A percentile compares a stretch with the other conserved stretches of the same genome.
Evolutionary conservation across 1,140 invertebrate species (phyloP).

Genomic region (Zaprionus ornatus): DNA sequence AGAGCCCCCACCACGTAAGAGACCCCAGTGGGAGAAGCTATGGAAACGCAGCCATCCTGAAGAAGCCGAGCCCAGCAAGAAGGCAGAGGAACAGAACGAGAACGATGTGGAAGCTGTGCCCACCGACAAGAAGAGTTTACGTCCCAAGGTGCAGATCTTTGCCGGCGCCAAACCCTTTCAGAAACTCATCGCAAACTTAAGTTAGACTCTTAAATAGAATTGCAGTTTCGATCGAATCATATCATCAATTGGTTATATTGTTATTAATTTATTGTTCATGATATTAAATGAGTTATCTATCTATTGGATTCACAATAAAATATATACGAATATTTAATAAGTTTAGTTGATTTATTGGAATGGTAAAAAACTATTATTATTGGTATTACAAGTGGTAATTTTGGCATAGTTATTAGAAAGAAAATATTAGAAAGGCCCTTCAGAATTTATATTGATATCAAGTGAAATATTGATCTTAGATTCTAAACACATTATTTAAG

Average conservation of each 20-base stretch:
- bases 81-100: background rate
- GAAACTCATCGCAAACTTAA: constrained; percentile 54
- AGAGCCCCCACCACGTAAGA: background rate
- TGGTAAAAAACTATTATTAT: too few relatives aligned
- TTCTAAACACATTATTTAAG: too few relatives aligned
- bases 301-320: background rate
- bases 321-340: background rate
- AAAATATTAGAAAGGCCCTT: too few relatives aligned
- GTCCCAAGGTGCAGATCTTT: constrained; percentile 50
- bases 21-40: constrained; percentile 50
- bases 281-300: background rate
- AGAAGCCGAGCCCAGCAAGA: background rate
- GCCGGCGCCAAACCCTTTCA: constrained; percentile 61
- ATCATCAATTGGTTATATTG: background rate
- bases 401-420: too few relatives aligned
- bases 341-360: too few relatives aligned
- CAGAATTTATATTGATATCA: too few relatives aligned
- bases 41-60: constrained; percentile 48
- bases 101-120: background rate
- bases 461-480: too few relatives aligned
- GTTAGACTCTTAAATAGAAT: constrained; percentile 15
- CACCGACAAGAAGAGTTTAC: background rate
- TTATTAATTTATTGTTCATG: background rate
- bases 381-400: too few relatives aligned
- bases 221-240: background rate